Evolutionary conservation across 1,140 invertebrate species (phyloP).

Genomic region (Philaenus spumarius): DNA sequence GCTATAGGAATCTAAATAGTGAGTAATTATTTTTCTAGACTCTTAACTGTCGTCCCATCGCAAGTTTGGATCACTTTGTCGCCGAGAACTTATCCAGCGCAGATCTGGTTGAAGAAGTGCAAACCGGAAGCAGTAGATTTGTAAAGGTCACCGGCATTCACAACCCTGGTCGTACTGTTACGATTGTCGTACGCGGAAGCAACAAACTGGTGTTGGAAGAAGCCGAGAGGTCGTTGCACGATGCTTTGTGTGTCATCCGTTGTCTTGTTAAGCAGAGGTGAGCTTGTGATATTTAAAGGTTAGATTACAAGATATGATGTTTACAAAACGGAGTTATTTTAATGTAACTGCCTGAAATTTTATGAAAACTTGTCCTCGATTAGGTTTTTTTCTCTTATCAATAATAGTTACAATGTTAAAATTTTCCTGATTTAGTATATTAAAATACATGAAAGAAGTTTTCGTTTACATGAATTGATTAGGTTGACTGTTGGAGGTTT

Average conservation of each 20-base stretch:
- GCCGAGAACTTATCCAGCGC: conserved; percentile 87
- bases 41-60: conserved; percentile 90
- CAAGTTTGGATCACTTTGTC: conserved; percentile 95
- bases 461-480: no score
- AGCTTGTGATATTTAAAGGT: background rate
- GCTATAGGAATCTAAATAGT: no score
- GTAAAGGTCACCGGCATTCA: conserved; percentile 91
- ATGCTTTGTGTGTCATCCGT: conserved; percentile 96
- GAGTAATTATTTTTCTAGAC: no score
- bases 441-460: no score
- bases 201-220: conserved; percentile 95
- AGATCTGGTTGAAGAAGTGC: conserved; percentile 92
- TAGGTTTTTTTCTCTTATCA: no score
- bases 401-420: no score
- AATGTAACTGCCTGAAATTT: no score
- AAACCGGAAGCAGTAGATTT: conserved; percentile 83
- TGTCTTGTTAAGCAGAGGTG: conserved; percentile 89
- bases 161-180: conserved; percentile 84
- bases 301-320: no score
- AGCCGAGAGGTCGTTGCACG: conserved; percentile 92
- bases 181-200: conserved; percentile 91
- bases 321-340: no score
- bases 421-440: no score
- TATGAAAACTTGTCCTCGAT: no score
- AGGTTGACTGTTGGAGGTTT: no score